Evolutionary conservation across 64 coral and sea anemone species (phyloP).

Genomic region (Dendronephthya gigantea): DNA sequence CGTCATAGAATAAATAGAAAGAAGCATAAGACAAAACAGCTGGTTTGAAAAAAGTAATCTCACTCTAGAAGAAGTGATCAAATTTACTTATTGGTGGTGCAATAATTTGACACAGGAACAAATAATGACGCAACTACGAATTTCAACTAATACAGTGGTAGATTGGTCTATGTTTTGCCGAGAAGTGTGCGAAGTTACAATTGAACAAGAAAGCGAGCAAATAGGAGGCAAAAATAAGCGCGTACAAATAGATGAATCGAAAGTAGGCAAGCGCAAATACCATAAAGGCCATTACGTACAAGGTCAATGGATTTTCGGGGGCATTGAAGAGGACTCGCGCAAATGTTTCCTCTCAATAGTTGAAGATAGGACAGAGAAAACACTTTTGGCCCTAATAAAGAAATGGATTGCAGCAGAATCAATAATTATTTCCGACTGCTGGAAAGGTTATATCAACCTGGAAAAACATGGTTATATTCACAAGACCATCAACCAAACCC

Average conservation of each 20-base stretch:
- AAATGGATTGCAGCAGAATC: constrained; percentile 36
- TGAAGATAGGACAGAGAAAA: constrained; percentile 25
- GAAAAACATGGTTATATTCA: constrained; percentile 22
- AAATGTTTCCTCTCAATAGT: constrained; percentile 27
- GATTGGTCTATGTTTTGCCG: background rate
- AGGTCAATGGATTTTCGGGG: constrained; percentile 19
- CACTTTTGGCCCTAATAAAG: constrained; percentile 22
- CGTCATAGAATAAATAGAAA: no score
- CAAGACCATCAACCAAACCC: constrained; percentile 26
- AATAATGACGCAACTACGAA: no score
- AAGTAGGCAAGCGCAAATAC: constrained; percentile 32
- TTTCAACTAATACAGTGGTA: no score
- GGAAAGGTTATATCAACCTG: constrained; percentile 33
- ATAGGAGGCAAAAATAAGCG: background rate
- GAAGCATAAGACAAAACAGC: no score
- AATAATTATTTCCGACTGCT: constrained; percentile 34
- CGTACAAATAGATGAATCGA: constrained; percentile 35
- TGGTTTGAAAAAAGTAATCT: no score
- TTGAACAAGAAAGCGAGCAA: background rate
- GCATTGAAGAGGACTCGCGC: constrained; percentile 35
- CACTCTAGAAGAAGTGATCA: constrained; percentile 13
- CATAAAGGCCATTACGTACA: constrained; percentile 26
- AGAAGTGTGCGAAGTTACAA: background rate
- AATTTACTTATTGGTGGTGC: background rate
- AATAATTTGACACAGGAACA: no score